Conservation (phyloP, 35 echinoderm and acorn worm genomes). For the Nesometra sesokonis region DNA sequence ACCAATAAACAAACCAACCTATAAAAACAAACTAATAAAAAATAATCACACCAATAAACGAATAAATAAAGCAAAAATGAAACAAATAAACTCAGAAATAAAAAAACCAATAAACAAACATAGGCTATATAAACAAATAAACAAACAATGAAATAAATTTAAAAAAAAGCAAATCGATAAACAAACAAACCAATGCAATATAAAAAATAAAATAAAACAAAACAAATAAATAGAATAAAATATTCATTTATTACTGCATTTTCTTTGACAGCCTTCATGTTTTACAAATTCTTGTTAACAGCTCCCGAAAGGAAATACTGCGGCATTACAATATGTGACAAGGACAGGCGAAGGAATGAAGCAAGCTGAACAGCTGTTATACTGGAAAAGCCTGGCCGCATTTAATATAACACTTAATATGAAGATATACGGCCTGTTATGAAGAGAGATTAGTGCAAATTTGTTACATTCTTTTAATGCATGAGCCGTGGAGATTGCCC, state of each 20-base stretch:
- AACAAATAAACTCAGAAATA: too few species aligned
- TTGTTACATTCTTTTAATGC: background rate
- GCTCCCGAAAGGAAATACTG: background rate
- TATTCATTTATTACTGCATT: background rate
- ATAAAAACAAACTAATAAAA: too few species aligned
- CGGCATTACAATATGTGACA: background rate
- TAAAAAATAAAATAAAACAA: too few species aligned
- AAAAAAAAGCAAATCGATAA: too few species aligned
- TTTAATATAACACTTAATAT: background rate
- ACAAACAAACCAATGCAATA: too few species aligned
- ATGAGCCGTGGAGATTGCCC: background rate
- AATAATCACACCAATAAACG: too few species aligned
- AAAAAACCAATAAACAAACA: too few species aligned
- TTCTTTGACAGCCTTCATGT: background rate
- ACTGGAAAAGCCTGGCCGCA: background rate
- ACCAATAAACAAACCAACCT: too few species aligned
- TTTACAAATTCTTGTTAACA: background rate
- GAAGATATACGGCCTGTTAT: background rate
- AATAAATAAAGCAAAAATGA: too few species aligned
- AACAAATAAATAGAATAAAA: too few species aligned
- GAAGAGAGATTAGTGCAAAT: background rate
- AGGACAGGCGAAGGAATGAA: background rate
- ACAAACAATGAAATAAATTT: too few species aligned
- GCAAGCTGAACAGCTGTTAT: background rate
- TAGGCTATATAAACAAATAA: too few species aligned